phyloP scores from a whole-genome alignment of 2,888 invertebrate genomes.

The Noctua pronuba region DNA sequence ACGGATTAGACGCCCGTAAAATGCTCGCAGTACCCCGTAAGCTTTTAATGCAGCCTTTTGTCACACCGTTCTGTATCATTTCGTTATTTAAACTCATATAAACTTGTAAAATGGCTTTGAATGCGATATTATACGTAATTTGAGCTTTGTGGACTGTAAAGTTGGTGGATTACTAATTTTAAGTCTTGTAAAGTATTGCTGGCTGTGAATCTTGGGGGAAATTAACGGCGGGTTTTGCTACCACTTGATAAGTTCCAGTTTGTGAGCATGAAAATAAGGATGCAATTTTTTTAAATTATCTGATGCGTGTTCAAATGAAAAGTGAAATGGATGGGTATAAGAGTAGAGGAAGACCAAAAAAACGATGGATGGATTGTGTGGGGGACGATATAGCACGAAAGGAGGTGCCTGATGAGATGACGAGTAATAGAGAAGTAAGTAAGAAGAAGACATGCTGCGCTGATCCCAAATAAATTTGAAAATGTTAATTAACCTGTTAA shows the following conservation, averaged over 20 bases:
- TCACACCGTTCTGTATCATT: constrained; percentile 74
- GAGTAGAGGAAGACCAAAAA: no score
- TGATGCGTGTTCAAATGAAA: no score
- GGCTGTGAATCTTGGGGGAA: neutral
- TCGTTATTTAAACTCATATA: constrained; percentile 46
- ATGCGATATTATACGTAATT: constrained; percentile 28
- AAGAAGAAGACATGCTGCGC: no score
- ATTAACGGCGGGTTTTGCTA: neutral
- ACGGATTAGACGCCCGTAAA: constrained; percentile 81
- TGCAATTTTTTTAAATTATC: neutral
- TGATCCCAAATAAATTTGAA: no score
- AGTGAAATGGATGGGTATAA: no score
- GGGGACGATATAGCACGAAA: no score
- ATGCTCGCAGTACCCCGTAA: constrained; percentile 69
- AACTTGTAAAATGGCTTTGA: constrained; percentile 39
- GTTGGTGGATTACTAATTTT: constrained; percentile 27
- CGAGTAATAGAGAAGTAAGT: no score
- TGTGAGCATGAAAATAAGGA: no score
- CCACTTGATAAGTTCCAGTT: neutral
- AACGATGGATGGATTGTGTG: no score
- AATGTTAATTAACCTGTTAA: no score
- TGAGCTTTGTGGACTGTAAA: constrained; percentile 19
- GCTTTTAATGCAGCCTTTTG: constrained; percentile 66
- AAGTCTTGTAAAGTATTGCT: neutral
- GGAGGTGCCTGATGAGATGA: no score